Evolutionary conservation across 2,888 invertebrate species (phyloP), one percentile per base, ranked within the genome.

Genomic region (Hydroisotoma schaefferi): DNA sequence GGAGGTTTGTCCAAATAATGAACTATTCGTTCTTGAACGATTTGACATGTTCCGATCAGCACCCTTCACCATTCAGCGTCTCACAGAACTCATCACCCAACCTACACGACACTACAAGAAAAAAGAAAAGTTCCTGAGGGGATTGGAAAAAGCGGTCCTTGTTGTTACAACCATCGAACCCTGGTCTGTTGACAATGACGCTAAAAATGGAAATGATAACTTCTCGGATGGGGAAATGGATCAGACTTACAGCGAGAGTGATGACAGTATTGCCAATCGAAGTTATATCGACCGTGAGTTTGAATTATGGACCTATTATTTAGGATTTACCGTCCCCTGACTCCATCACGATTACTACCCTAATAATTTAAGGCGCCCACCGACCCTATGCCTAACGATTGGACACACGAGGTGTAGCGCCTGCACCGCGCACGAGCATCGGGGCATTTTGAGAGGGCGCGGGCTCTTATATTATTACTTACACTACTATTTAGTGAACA

Each of bases 111-210:
- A 98, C 76, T 99, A 99, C 78, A 91, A 90, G 75, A 84, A 94
- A 64, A 88, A 94, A 64, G 98, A 97, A 76, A 98, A 98, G 77
- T 98, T 90, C 76, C 90, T 99, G 87, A 82, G 97, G 61, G 98
- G 97, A 0, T 82, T 99, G 61, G 98, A 98, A 77, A 98, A 98
- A 78, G 92, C 91, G 74, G 90, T 93, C 71, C 79, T 92, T 73
- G 93, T 93, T 61, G 92, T 93, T 10, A 81, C 81, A 2, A 81
- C 81, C 2, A 76, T 80, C 40, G 82, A 82, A 49, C 80, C 81
- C 0, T 57, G 57, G 23, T 53, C 63, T 10, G 10, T 63, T 3
- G 58, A 48, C n/a, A 61, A 62, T 12, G 59, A 53, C n/a, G 44
- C 59, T 12, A 56, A 57, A 51, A 67, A 67, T 59, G 67, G 67